A percentile compares a stretch with the other conserved stretches of the same genome.
Evolutionary conservation across 2,888 invertebrate genomes (phyloP).

Genomic region (Drosophila neonasuta): DNA sequence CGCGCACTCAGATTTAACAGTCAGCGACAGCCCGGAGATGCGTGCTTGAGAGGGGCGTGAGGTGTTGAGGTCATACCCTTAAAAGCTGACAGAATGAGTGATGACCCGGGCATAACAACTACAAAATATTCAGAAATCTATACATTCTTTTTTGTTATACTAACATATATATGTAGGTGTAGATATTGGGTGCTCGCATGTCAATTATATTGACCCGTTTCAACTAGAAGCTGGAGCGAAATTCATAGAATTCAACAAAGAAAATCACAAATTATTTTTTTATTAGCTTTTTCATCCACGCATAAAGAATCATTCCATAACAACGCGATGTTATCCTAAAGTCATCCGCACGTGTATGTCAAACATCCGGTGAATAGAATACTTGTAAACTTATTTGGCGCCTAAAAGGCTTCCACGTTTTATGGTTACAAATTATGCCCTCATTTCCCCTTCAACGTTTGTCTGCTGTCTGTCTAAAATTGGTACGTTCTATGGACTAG

Average conservation of each 20-base stretch:
- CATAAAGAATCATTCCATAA: slow-evolving; percentile 29
- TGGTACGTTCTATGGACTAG: slow-evolving; percentile 34
- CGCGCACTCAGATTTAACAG: slow-evolving; percentile 53
- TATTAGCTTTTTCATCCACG: background rate
- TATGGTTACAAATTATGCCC: slow-evolving; percentile 27
- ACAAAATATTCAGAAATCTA: background rate
- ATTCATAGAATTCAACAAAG: background rate
- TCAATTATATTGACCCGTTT: slow-evolving; percentile 23
- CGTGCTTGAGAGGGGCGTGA: background rate
- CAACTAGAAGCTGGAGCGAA: slow-evolving; percentile 19
- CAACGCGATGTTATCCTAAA: slow-evolving; percentile 26
- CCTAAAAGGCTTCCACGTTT: slow-evolving; percentile 41
- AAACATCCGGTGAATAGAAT: slow-evolving; percentile 14
- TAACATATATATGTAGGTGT: background rate
- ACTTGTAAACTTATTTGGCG: slow-evolving; percentile 25
- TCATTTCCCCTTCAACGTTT: slow-evolving; percentile 3
- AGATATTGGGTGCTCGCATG: slow-evolving; percentile 3
- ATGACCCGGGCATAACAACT: slow-evolving; percentile 24
- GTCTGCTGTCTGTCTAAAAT: slow-evolving; percentile 38
- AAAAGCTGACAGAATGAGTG: slow-evolving; percentile 34
- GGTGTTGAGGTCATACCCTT: slow-evolving; percentile 14
- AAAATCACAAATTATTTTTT: slow-evolving; percentile 6
- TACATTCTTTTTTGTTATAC: background rate
- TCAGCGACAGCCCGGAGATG: slow-evolving; percentile 37
- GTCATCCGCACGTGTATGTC: background rate